A percentile compares a stretch with the other conserved stretches of the same genome.
These are phyloP conservation scores for Lepidochrysops patricia DNA, from an alignment of 2,888 invertebrate genomes.

Conservation along the genomic window DNA sequence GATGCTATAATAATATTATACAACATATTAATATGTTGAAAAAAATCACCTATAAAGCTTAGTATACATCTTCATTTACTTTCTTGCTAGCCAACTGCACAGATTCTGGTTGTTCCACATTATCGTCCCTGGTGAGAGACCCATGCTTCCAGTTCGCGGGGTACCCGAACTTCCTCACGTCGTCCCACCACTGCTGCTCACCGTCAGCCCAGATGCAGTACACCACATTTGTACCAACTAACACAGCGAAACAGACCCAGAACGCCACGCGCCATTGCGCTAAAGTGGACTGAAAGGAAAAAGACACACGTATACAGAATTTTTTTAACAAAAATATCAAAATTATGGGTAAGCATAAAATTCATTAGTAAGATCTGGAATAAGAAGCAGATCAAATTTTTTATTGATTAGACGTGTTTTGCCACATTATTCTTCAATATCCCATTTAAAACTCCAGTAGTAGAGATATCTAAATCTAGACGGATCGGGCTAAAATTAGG, in stretches of 20 bases:
- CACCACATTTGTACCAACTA: constrained; percentile 77
- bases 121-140: constrained; percentile 36
- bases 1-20: no score
- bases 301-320: background rate
- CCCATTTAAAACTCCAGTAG: no score
- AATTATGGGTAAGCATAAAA: no score
- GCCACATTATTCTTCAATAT: no score
- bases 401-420: no score
- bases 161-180: constrained; percentile 65
- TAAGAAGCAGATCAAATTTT: no score
- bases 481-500: no score
- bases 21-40: no score
- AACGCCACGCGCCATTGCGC: constrained; percentile 77
- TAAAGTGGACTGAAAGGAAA: constrained; percentile 46
- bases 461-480: no score
- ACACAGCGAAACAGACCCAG: constrained; percentile 80
- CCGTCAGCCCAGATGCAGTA: constrained; percentile 80
- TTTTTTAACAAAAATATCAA: no score
- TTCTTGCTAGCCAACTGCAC: constrained; percentile 35
- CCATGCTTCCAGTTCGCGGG: constrained; percentile 60
- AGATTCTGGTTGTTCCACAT: constrained; percentile 39
- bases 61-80: constrained; percentile 20
- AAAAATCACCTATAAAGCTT: background rate
- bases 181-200: constrained; percentile 83
- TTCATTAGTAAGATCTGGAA: no score